A percentile compares a stretch with the other conserved stretches of the same genome.
Evolutionary conservation across 2,888 invertebrate genomes (phyloP).

Genomic region (Megastigmus dorsalis): DNA sequence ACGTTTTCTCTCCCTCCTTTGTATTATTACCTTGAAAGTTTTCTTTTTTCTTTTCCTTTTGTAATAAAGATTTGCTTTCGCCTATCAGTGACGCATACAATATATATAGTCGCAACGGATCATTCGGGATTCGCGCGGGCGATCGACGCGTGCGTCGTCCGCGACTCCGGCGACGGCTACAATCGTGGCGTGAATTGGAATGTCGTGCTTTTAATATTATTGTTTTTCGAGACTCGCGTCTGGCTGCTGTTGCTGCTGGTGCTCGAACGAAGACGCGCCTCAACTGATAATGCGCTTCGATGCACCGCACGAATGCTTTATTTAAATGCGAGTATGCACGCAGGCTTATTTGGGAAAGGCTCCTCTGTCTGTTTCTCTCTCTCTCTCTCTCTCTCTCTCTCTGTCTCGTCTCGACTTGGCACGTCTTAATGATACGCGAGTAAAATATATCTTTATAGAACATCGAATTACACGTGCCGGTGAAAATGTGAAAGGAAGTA

Average conservation of each 20-base stretch:
- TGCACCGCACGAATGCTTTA: neutral
- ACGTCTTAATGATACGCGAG: too few relatives aligned
- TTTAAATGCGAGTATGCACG: neutral
- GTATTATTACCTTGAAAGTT: too few relatives aligned
- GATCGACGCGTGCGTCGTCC: neutral
- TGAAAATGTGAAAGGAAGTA: too few relatives aligned
- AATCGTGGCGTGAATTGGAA: slow-evolving; percentile 21
- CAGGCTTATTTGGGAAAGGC: too few relatives aligned
- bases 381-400: neutral
- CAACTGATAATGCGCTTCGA: slow-evolving; percentile 8
- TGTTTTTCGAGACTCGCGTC: neutral
- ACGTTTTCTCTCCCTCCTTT: neutral
- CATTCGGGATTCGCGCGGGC: neutral
- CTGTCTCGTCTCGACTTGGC: too few relatives aligned
- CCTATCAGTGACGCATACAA: neutral
- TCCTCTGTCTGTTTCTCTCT: neutral
- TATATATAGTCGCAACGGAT: too few relatives aligned
- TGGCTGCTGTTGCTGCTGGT: too few relatives aligned
- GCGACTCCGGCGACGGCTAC: neutral
- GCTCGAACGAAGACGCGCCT: neutral
- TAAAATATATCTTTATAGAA: too few relatives aligned
- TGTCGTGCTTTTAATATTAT: neutral
- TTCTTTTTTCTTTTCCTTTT: neutral
- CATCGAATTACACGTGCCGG: too few relatives aligned
- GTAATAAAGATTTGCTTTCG: neutral